Percentiles rank a stretch among this genome's conserved stretches.
phyloP scores from a whole-genome alignment of 2,797 vertebrate species.

The Nyctibius grandis region DNA sequence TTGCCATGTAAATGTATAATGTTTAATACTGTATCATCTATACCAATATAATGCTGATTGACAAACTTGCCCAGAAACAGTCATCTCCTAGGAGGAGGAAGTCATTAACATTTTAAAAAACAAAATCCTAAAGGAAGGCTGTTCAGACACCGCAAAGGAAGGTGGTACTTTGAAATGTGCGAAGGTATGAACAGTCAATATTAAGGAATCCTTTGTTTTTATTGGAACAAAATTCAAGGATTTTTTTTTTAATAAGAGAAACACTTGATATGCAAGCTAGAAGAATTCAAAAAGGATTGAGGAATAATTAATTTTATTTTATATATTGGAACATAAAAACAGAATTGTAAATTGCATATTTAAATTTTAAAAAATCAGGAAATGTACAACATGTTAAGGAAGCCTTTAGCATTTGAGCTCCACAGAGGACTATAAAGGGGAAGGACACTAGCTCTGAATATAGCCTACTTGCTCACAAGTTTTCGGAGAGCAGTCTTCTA shows the following conservation, averaged over 20 bases:
- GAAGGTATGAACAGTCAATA: constrained; percentile 44
- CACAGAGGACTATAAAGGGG: not conserved
- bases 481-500: not conserved
- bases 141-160: constrained; percentile 8
- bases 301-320: constrained; percentile 57
- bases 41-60: constrained; percentile 58
- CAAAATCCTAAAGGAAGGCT: constrained; percentile 31
- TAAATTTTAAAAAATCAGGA: constrained; percentile 23
- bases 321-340: constrained; percentile 17
- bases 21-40: constrained; percentile 47
- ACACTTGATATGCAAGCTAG: constrained; percentile 55
- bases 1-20: constrained; percentile 53
- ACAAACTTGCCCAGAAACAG: constrained; percentile 48
- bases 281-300: constrained; percentile 25
- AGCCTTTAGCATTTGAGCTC: not conserved
- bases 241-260: not conserved
- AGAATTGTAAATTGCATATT: constrained; percentile 50
- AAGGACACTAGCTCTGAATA: constrained; percentile 13
- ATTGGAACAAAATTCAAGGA: constrained; percentile 50
- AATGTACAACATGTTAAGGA: not conserved
- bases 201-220: constrained; percentile 52
- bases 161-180: constrained; percentile 32
- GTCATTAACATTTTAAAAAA: constrained; percentile 61
- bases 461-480: not conserved
- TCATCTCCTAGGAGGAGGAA: constrained; percentile 31